Percentiles rank a stretch among this genome's conserved stretches.
Conservation (phyloP, 1,140 invertebrate species). For the Bombus sylvicola region DNA sequence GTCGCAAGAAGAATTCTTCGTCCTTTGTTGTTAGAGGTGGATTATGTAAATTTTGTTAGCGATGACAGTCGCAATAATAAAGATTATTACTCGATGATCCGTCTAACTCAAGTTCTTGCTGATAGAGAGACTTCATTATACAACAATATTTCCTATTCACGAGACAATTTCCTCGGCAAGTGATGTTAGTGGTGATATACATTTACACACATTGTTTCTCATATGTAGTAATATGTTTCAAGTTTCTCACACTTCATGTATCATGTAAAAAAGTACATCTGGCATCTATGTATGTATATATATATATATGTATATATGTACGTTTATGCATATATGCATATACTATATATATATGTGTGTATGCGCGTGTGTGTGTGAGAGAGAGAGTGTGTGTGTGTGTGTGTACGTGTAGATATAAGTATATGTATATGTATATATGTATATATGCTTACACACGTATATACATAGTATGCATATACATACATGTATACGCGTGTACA, state of each 20-base stretch:
- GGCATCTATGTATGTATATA: neutral
- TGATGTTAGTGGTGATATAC: neutral
- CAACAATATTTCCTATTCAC: too few relatives aligned
- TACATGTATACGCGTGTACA: neutral
- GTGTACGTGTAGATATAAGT: neutral
- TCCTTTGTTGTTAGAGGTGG: too few relatives aligned
- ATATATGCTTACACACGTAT: neutral
- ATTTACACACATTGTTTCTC: neutral
- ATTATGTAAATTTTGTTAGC: neutral
- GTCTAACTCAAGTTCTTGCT: neutral
- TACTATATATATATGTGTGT: neutral
- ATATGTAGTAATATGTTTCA: neutral
- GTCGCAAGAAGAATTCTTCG: too few relatives aligned
- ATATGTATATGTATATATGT: slow-evolving; percentile 9
- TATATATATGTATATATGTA: slow-evolving; percentile 13
- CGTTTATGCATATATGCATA: neutral
- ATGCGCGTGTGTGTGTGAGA: fast-evolving
- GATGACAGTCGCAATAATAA: neutral
- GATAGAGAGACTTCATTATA: neutral
- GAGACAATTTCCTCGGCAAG: slow-evolving; percentile 31
- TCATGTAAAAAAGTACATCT: slow-evolving; percentile 15
- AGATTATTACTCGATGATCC: neutral
- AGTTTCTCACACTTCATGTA: slow-evolving; percentile 19
- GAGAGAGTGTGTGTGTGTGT: too few relatives aligned
- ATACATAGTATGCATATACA: neutral